Percentiles rank a stretch among this genome's conserved stretches.
Conservation (phyloP, 2,797 vertebrate species). For the Typhlichthys eigenmanni region DNA sequence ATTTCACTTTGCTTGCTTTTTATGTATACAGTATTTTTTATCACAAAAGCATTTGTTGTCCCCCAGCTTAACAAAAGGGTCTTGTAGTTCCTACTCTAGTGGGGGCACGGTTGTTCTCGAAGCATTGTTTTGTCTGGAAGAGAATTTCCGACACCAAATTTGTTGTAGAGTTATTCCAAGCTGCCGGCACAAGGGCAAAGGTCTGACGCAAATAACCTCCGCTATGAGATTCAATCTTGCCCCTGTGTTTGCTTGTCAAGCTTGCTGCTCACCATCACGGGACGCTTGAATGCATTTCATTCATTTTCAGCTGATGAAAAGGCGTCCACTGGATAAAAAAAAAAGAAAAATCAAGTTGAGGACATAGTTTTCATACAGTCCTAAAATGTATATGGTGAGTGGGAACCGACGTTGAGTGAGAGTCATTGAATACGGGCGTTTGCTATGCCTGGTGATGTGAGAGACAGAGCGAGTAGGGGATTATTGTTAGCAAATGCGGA, state of each 20-base stretch:
- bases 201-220: constrained; percentile 64
- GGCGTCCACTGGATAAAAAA: constrained; percentile 54
- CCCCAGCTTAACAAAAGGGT: constrained; percentile 54
- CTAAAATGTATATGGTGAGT: constrained; percentile 71
- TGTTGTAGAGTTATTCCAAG: constrained; percentile 34
- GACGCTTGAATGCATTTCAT: constrained; percentile 65
- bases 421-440: constrained; percentile 62
- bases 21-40: constrained; percentile 65
- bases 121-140: constrained; percentile 35
- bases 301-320: constrained; percentile 60
- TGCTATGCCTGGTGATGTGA: constrained; percentile 68
- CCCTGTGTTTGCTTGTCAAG: constrained; percentile 42
- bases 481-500: constrained; percentile 75
- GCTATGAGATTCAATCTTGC: constrained; percentile 50
- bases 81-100: constrained; percentile 35
- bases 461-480: constrained; percentile 67
- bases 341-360: constrained; percentile 57
- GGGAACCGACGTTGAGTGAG: constrained; percentile 52
- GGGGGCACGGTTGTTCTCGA: constrained; percentile 34
- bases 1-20: constrained; percentile 61
- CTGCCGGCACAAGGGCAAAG: constrained; percentile 25
- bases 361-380: constrained; percentile 67
- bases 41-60: constrained; percentile 69
- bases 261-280: constrained; percentile 32
- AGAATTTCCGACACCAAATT: constrained; percentile 32